phyloP scores from a whole-genome alignment of 1,140 invertebrate species.

The Andricus grossulariae region DNA sequence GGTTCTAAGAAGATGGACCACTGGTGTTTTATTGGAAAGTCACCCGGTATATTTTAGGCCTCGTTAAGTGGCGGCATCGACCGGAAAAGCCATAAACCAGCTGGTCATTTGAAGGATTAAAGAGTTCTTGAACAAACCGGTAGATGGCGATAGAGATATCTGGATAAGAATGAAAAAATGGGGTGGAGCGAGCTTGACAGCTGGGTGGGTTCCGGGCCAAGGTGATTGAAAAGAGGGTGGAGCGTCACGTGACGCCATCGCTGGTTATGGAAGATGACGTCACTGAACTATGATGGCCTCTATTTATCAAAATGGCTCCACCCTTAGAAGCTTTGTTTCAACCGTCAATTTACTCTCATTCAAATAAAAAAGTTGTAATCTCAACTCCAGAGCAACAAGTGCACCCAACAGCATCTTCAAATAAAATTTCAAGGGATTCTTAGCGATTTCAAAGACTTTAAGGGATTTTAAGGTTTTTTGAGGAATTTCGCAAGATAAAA shows the following conservation, averaged over 20 bases:
- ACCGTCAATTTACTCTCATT: constrained; percentile 16
- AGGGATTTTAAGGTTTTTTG: too few relatives aligned
- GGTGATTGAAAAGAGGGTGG: constrained; percentile 77
- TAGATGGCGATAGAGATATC: constrained; percentile 74
- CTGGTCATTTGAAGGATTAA: constrained; percentile 58
- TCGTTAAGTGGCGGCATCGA: constrained; percentile 64
- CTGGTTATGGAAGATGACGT: constrained; percentile 73
- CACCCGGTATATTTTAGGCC: constrained; percentile 45
- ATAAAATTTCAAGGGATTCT: too few relatives aligned
- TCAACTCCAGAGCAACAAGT: too few relatives aligned
- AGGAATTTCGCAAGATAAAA: too few relatives aligned
- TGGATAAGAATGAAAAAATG: constrained; percentile 70
- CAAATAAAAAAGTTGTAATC: too few relatives aligned
- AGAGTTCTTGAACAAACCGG: constrained; percentile 54
- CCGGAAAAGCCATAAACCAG: constrained; percentile 60
- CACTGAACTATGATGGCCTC: constrained; percentile 72
- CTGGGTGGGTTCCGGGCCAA: constrained; percentile 75
- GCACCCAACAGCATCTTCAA: too few relatives aligned
- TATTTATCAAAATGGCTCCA: constrained; percentile 74
- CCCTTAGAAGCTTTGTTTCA: constrained; percentile 60
- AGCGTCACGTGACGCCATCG: constrained; percentile 76
- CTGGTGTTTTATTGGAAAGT: not conserved
- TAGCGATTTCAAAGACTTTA: too few relatives aligned
- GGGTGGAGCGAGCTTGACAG: constrained; percentile 76
- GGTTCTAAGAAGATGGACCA: too few relatives aligned